phyloP scores from a whole-genome alignment of 2,888 invertebrate genomes.

The Leucophenga montana region DNA sequence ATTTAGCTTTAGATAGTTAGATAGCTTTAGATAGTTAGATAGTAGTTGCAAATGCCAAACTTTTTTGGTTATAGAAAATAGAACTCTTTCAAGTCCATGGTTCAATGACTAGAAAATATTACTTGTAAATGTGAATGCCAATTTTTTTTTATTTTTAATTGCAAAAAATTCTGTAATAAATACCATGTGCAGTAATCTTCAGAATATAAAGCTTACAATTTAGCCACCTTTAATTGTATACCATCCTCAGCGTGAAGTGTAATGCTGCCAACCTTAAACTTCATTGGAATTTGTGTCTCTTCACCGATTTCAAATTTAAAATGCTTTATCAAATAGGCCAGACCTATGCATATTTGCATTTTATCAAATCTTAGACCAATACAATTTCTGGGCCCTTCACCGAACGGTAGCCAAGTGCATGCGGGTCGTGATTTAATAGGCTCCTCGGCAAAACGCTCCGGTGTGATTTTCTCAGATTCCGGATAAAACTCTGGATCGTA shows the following conservation, averaged over 20 bases:
- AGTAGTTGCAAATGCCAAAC: no score
- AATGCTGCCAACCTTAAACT: constrained; percentile 38
- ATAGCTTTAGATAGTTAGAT: no score
- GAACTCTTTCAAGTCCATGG: no score
- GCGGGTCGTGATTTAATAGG: constrained; percentile 74
- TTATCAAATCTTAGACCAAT: constrained; percentile 65
- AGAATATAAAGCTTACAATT: constrained; percentile 29
- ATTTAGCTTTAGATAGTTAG: no score
- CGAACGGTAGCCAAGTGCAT: constrained; percentile 63
- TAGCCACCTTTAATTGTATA: constrained; percentile 52
- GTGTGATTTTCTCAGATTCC: constrained; percentile 77
- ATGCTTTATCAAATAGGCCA: constrained; percentile 51
- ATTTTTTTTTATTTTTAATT: no score
- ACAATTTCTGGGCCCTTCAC: constrained; percentile 65
- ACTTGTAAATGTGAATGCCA: no score
- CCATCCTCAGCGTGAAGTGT: constrained; percentile 55
- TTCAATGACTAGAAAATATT: no score
- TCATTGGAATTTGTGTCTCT: constrained; percentile 53
- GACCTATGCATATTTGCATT: constrained; percentile 61
- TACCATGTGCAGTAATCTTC: no score
- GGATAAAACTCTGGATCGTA: constrained; percentile 76
- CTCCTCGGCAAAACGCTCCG: constrained; percentile 76
- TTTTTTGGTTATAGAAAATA: no score
- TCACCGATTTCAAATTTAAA: constrained; percentile 50
- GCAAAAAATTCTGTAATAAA: no score